These are phyloP conservation scores for Drosophila seclusa DNA, from an alignment of 2,888 invertebrate species.

Conservation along the genomic window DNA sequence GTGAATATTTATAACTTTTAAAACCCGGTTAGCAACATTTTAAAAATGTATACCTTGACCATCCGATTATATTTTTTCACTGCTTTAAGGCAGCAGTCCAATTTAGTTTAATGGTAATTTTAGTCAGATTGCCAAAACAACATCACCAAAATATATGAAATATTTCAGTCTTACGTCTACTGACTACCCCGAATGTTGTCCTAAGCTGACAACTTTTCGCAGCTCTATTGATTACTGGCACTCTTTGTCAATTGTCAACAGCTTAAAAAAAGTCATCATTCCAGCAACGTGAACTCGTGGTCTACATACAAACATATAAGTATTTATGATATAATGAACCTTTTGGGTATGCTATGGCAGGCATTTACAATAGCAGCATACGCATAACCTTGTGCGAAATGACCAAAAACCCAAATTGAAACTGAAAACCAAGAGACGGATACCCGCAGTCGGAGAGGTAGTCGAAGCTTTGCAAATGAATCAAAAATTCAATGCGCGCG, in stretches of 20 bases:
- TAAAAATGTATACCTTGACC: background rate
- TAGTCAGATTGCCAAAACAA: background rate
- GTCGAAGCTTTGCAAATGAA: constrained; percentile 54
- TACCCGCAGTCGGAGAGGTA: constrained; percentile 26
- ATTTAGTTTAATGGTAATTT: background rate
- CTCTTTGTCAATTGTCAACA: constrained; percentile 53
- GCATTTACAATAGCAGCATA: constrained; percentile 62
- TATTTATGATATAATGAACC: constrained; percentile 69
- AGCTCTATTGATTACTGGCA: constrained; percentile 24
- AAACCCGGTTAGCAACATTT: background rate
- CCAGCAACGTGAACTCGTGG: constrained; percentile 32
- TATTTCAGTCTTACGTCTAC: background rate
- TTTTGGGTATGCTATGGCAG: constrained; percentile 41
- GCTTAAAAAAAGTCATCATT: constrained; percentile 42
- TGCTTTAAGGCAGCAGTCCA: background rate
- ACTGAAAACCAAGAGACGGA: constrained; percentile 16
- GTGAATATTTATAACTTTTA: background rate
- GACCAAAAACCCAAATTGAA: constrained; percentile 45
- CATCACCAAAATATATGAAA: background rate
- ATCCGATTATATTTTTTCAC: background rate
- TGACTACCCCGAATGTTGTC: constrained; percentile 44
- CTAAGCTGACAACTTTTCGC: constrained; percentile 26
- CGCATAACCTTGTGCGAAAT: constrained; percentile 77
- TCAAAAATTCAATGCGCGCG: constrained; percentile 77
- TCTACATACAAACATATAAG: constrained; percentile 26